A percentile compares a stretch with the other conserved stretches of the same genome.
Evolutionary conservation across 2,888 invertebrate genomes (phyloP).

Genomic region (Drosophila aldrichi): DNA sequence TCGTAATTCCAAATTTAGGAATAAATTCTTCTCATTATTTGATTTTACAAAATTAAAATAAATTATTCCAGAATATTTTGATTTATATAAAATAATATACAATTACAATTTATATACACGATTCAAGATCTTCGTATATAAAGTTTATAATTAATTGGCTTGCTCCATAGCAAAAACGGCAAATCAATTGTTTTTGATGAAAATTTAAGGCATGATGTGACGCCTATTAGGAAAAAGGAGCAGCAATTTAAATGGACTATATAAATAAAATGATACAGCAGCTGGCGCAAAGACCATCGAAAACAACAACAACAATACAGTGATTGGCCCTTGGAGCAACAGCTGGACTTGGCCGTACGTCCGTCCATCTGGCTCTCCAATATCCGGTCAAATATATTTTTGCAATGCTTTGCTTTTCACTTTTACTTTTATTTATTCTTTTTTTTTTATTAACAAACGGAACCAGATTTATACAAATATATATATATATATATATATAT

Average conservation of each 20-base stretch:
- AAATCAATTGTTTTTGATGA: slow-evolving; percentile 8
- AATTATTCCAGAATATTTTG: too few species aligned
- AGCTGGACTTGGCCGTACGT: slow-evolving; percentile 19
- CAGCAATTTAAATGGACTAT: slow-evolving; percentile 7
- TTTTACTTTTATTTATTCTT: slow-evolving; percentile 1
- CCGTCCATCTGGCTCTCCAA: slow-evolving; percentile 7
- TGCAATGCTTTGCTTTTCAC: slow-evolving; percentile 24
- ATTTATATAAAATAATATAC: too few species aligned
- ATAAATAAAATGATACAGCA: slow-evolving; percentile 16
- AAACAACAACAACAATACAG: slow-evolving; percentile 4
- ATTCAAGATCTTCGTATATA: not conserved
- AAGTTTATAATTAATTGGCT: not conserved
- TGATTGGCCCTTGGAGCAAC: slow-evolving; percentile 13
- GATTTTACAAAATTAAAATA: too few species aligned
- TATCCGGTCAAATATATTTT: slow-evolving; percentile 31
- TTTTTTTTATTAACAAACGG: slow-evolving; percentile 12
- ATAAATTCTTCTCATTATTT: too few species aligned
- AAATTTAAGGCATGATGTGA: slow-evolving; percentile 6
- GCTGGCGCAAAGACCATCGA: slow-evolving; percentile 6
- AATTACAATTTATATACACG: too few species aligned
- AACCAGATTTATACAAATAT: slow-evolving; percentile 11
- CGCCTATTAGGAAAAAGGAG: not conserved
- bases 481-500: not conserved
- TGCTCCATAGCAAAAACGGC: not conserved
- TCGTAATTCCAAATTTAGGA: too few species aligned